Evolutionary conservation across 2,113 vertebrate genomes (phyloP).

Genomic region (Mesoclemmys tuberculata): DNA sequence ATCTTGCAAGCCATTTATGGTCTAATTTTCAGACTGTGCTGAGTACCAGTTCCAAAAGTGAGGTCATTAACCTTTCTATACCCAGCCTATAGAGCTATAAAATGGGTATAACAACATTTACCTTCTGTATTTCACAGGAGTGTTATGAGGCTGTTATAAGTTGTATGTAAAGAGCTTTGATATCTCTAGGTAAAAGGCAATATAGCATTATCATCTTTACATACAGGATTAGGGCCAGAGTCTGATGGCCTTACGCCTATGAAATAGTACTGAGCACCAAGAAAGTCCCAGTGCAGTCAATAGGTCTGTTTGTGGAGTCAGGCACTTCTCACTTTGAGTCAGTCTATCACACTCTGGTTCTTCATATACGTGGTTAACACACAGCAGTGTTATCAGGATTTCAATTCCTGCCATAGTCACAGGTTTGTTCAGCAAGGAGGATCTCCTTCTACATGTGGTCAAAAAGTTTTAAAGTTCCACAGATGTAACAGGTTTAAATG

Average conservation of each 20-base stretch:
- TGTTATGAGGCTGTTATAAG: accelerated
- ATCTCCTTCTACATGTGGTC: neutral
- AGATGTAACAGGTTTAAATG: neutral
- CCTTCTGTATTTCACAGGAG: neutral
- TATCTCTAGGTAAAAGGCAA: neutral
- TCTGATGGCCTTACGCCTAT: neutral
- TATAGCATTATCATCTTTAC: neutral
- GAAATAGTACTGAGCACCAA: neutral
- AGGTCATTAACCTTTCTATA: neutral
- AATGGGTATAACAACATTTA: neutral
- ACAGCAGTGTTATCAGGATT: neutral
- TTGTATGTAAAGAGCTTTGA: neutral
- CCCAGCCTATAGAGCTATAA: neutral
- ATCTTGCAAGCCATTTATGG: neutral
- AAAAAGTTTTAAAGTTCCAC: neutral
- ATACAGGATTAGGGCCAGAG: neutral
- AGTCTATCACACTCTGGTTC: neutral
- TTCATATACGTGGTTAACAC: neutral
- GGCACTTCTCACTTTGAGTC: neutral
- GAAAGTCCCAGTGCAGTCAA: neutral
- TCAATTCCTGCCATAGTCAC: neutral
- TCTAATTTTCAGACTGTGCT: neutral
- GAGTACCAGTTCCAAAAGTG: neutral
- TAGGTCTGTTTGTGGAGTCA: neutral
- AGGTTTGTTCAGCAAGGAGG: neutral